Evolutionary conservation across 2,888 invertebrate genomes (phyloP).

Genomic region (Conops quadrifasciatus): DNA sequence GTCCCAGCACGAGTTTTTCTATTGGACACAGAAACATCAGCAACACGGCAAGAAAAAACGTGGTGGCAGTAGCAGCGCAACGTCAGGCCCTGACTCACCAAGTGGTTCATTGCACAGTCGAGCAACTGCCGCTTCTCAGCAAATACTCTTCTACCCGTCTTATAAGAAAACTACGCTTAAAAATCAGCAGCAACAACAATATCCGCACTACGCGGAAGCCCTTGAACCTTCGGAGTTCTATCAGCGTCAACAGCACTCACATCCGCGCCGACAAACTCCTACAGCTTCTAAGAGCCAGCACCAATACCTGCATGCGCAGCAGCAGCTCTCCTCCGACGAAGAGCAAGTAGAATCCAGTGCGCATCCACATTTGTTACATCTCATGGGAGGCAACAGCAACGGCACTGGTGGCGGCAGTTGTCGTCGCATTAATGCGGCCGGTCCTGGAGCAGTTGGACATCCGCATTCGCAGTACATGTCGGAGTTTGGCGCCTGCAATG

Average conservation of each 20-base stretch:
- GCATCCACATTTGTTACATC: slow-evolving; percentile 58
- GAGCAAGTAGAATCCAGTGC: slow-evolving; percentile 55
- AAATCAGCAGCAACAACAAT: slow-evolving; percentile 49
- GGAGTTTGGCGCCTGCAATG: slow-evolving; percentile 18
- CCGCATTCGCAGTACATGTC: slow-evolving; percentile 50
- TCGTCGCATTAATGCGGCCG: slow-evolving; percentile 38
- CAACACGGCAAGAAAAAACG: slow-evolving; percentile 59
- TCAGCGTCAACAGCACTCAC: slow-evolving; percentile 48
- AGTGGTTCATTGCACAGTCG: slow-evolving; percentile 61
- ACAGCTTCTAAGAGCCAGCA: slow-evolving; percentile 43
- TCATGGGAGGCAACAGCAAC: slow-evolving; percentile 40
- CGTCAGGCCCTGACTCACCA: slow-evolving; percentile 56
- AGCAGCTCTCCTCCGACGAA: slow-evolving; percentile 60
- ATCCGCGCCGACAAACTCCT: slow-evolving; percentile 41
- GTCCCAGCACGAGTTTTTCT: slow-evolving; percentile 61
- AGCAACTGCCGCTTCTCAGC: slow-evolving; percentile 57
- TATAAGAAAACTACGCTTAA: slow-evolving; percentile 57
- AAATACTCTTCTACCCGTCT: slow-evolving; percentile 60
- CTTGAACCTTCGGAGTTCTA: slow-evolving; percentile 55
- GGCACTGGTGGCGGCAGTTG: slow-evolving; percentile 44
- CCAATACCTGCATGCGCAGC: slow-evolving; percentile 46
- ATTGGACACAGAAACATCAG: slow-evolving; percentile 63
- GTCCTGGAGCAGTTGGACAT: slow-evolving; percentile 46
- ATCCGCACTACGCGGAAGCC: slow-evolving; percentile 60
- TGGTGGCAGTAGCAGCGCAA: slow-evolving; percentile 54